Percentiles rank a stretch among this genome's conserved stretches.
phyloP scores from a whole-genome alignment of 1,140 invertebrate species.

The Dryas iulia region DNA sequence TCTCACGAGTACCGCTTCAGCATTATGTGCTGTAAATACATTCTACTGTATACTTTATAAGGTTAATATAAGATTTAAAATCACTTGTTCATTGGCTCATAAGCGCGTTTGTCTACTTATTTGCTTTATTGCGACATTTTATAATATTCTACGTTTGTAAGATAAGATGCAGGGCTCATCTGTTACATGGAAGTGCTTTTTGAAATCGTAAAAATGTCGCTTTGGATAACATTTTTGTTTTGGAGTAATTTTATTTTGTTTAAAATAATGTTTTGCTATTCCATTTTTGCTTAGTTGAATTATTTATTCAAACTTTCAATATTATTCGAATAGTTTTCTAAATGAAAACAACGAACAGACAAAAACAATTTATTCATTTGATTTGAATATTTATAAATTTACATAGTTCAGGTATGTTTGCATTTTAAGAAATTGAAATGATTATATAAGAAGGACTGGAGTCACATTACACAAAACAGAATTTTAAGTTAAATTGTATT shows the following conservation, averaged over 20 bases:
- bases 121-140: conserved; percentile 77
- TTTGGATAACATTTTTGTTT: background rate
- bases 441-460: background rate
- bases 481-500: conserved; percentile 7
- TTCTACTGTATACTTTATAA: conserved; percentile 41
- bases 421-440: background rate
- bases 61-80: conserved; percentile 38
- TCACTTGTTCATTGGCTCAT: conserved; percentile 23
- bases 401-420: background rate
- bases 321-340: background rate
- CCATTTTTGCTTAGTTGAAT: background rate
- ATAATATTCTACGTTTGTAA: conserved; percentile 73
- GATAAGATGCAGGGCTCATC: conserved; percentile 68
- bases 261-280: background rate
- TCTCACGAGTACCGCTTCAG: conserved; percentile 60
- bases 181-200: conserved; percentile 60
- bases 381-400: background rate
- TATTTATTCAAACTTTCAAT: background rate
- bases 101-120: conserved; percentile 74
- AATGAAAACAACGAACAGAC: background rate
- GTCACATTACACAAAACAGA: background rate
- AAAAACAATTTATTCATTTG: background rate
- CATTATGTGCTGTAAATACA: conserved; percentile 49
- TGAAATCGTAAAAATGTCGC: conserved; percentile 42
- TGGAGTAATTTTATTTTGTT: background rate